These are phyloP conservation scores for Leucoraja ocellata DNA, from an alignment of 2,797 vertebrate species.

Conservation along the genomic window DNA sequence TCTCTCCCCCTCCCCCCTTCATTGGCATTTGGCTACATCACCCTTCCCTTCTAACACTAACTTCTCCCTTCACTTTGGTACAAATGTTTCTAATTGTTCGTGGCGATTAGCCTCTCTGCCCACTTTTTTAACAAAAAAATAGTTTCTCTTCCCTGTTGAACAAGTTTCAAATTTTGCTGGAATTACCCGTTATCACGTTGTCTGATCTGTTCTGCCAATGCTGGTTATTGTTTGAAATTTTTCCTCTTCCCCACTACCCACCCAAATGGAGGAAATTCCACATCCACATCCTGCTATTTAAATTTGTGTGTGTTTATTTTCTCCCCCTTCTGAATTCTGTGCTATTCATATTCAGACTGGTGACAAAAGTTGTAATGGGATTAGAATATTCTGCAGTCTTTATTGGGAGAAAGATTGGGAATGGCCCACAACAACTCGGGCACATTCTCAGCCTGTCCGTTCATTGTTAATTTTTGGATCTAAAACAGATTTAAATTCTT, in stretches of 20 bases:
- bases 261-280: slow-evolving; percentile 33
- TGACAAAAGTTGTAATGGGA: background rate
- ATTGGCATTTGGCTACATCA: too few species aligned
- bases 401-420: background rate
- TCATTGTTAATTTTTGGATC: background rate
- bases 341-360: background rate
- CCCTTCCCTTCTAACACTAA: too few species aligned
- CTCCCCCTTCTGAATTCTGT: background rate
- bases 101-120: background rate
- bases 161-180: background rate
- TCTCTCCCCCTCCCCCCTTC: too few species aligned
- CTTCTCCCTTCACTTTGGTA: background rate
- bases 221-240: slow-evolving; percentile 13
- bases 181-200: background rate
- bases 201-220: background rate
- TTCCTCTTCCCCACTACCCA: background rate
- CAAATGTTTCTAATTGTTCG: background rate
- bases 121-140: background rate
- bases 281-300: slow-evolving; percentile 35
- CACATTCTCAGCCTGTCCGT: background rate
- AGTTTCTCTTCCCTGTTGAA: too few species aligned
- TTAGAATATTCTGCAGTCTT: background rate
- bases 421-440: background rate
- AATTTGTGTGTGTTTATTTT: background rate
- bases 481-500: background rate